Evolutionary conservation across 2,888 invertebrate genomes (phyloP), one percentile per base, ranked within the genome.

Genomic region (Drosophila ochracea): DNA sequence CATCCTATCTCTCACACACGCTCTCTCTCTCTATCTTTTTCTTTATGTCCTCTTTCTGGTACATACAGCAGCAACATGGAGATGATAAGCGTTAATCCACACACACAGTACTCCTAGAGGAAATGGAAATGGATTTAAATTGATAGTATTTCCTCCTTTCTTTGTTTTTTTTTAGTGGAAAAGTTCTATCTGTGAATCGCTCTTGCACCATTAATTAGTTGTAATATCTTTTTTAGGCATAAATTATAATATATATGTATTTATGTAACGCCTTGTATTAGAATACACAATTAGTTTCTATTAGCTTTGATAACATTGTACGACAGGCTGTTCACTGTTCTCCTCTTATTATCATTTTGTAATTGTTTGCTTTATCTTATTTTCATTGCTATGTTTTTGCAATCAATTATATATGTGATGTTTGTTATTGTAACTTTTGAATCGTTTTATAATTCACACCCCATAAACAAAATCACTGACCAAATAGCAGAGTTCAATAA

Each of bases 71-170:
- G 98, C 93, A 96, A 97, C 55, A 97, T 96, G 84, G 98, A 98
- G 94, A 97, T 98, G 96, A 97, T 97, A 91, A 97, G 97, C 93
- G 97, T 98, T 61, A 97, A 97, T 92, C 97, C 97, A 47, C 95
- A 97, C 87, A 97, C 98, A 39, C 96, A 97, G 19, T 98, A 97
- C 93, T 96, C 96, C 82, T 96, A 95, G 94, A 73, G 65, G 50
- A 68, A 60, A 50, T 16, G 62, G 60, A 74, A 65, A 53, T 16
- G 64, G 63, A 74, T 61, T 59, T 16, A 39, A 54, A 28, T 25
- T 35, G 49, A 68, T 62, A 61, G 68, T 62, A 43, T 47, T 76
- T 35, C n/a, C 1, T 30, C 52, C 55, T 64, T 13, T 47, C 9
- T 13, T 47, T 43, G 7, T 19, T n/a, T n/a, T n/a, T 39, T 21